These are phyloP conservation scores for Acleris laterana DNA, from an alignment of 2,888 invertebrate species.

Conservation along the genomic window DNA sequence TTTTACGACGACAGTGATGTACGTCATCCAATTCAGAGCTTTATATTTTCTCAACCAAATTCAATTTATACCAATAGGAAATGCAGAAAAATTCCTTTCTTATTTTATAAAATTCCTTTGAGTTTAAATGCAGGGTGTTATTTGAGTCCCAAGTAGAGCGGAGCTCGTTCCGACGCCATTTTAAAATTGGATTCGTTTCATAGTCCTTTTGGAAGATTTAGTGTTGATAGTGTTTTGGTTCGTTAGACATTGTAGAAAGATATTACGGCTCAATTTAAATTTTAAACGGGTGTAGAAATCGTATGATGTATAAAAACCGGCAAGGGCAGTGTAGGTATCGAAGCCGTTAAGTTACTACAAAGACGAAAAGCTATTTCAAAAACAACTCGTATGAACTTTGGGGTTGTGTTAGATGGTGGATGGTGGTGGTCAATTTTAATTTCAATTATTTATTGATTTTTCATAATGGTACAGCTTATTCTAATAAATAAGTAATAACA, in stretches of 20 bases:
- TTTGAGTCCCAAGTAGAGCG: conserved; percentile 49
- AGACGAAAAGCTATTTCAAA: no score
- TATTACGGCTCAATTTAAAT: conserved; percentile 2
- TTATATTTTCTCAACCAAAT: background rate
- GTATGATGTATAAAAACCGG: no score
- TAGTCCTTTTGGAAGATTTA: conserved; percentile 57
- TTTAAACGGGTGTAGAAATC: background rate
- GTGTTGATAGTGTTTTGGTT: conserved; percentile 44
- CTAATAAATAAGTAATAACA: no score
- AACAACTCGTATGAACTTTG: no score
- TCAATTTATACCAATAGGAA: conserved; percentile 2
- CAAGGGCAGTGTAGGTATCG: no score
- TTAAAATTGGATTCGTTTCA: conserved; percentile 66
- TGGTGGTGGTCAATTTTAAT: no score
- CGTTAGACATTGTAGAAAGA: conserved; percentile 22
- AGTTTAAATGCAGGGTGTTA: conserved; percentile 20
- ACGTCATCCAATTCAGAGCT: background rate
- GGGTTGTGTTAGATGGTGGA: no score
- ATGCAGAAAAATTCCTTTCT: conserved; percentile 10
- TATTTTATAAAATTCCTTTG: conserved; percentile 37
- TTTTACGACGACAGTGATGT: no score
- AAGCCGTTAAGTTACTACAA: no score
- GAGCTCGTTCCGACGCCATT: conserved; percentile 53
- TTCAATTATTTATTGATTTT: no score
- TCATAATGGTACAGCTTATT: no score